Percentiles rank a stretch among this genome's conserved stretches.
These are phyloP conservation scores for Astyanax mexicanus DNA, from an alignment of 2,797 vertebrate genomes.

Conservation along the genomic window DNA sequence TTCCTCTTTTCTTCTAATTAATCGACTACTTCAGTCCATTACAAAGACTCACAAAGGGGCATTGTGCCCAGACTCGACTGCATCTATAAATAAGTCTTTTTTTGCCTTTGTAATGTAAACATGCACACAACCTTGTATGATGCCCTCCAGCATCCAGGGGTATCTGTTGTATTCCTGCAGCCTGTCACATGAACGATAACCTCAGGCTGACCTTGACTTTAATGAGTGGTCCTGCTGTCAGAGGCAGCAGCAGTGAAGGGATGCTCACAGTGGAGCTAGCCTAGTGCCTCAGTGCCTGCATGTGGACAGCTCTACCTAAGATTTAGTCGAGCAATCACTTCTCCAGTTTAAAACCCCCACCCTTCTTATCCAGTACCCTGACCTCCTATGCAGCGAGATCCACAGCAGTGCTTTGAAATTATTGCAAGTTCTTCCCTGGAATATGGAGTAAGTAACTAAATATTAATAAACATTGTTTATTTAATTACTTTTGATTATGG, in stretches of 20 bases:
- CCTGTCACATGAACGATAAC: constrained; percentile 70
- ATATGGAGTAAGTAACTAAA: too few relatives aligned
- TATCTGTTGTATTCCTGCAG: constrained; percentile 44
- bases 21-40: too few relatives aligned
- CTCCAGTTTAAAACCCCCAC: not conserved
- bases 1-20: too few relatives aligned
- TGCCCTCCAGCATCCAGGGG: constrained; percentile 21
- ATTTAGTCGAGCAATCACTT: constrained; percentile 24
- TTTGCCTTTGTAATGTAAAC: constrained; percentile 8
- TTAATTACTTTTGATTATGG: too few relatives aligned
- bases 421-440: too few relatives aligned
- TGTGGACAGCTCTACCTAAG: not conserved
- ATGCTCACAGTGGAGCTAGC: constrained; percentile 51
- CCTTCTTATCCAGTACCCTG: too few relatives aligned
- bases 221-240: constrained; percentile 66
- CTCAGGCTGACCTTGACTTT: constrained; percentile 76
- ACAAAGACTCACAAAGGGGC: not conserved
- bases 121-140: constrained; percentile 11
- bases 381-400: too few relatives aligned
- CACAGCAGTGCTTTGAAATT: too few relatives aligned
- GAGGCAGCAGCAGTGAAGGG: constrained; percentile 63
- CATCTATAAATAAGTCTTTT: not conserved
- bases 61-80: too few relatives aligned
- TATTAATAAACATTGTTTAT: too few relatives aligned
- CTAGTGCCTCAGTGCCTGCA: constrained; percentile 22